Base-by-base conservation (phyloP, 1,140 invertebrate species). In the Aphidius gifuensis region DNA sequence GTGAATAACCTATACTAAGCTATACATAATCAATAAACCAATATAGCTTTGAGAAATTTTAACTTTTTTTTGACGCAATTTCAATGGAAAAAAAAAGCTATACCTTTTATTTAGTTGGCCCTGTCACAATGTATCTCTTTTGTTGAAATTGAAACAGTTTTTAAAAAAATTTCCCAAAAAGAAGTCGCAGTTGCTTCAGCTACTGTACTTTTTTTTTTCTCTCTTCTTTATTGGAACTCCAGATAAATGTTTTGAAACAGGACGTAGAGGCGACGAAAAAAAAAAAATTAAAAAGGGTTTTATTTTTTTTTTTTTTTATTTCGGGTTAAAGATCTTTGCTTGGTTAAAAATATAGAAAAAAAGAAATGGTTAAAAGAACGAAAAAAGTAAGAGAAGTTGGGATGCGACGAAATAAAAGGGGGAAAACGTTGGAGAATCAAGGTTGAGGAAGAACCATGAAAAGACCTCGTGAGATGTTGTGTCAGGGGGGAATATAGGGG, bases 311-410 rank as follows among this genome's bases (percentile, higher is more conserved):
- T 16, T n/a, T 40, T 40, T 39, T 55, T 16, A n/a, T 16, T 16
- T 16, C 16, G 16, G 53, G 53, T 42, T 6, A 39, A 53, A 53
- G 50, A 53, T 40, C 5, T 55, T 40, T 21, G 53, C 53, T 9
- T 9, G 70, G 71, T 16, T 38, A 59, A n/a, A 56, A 71, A 68
- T 65, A 68, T 64, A 50, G 44, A 16, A 32, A 57, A 11, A 71
- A 68, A 67, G 73, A 63, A 61, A 64, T 58, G 16, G 16, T 47
- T 49, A 53, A 72, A 67, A 74, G 75, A 76, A 73, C 71, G 74
- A 75, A 71, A 45, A 45, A 46, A 16, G 16, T 16, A 16, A 16
- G 55, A 67, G 70, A 76, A 76, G 72, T 72, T 74, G 74, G 74
- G 72, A 61, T 48, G 61, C 45, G 51, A 47, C 56, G 45, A 42